These are phyloP conservation scores for Latrodectus elegans DNA, from an alignment of 2,888 invertebrate species.

Conservation along the genomic window DNA sequence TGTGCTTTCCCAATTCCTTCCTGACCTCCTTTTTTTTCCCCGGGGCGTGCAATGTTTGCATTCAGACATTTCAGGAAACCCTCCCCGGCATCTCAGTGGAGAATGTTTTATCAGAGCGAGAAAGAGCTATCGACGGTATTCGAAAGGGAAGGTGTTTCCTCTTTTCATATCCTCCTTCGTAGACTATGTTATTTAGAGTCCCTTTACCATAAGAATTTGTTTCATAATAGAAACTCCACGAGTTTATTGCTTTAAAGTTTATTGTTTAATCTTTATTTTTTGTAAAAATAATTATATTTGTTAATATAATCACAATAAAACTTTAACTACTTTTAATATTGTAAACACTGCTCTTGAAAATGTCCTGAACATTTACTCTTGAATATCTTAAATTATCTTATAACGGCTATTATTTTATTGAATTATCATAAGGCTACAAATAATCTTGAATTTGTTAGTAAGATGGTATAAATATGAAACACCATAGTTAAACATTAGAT, in stretches of 20 bases:
- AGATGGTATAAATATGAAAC: too few species aligned
- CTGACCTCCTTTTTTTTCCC: constrained; percentile 29
- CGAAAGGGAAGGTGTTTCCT: not conserved
- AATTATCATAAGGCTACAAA: too few species aligned
- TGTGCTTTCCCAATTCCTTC: constrained; percentile 50
- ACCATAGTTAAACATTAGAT: too few species aligned
- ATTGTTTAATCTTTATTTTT: too few species aligned
- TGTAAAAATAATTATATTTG: too few species aligned
- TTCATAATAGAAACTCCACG: not conserved
- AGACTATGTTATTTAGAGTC: not conserved
- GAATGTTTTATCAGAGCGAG: constrained; percentile 53
- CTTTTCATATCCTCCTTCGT: not conserved
- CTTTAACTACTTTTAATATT: too few species aligned
- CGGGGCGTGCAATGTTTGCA: constrained; percentile 36
- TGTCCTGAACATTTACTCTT: too few species aligned
- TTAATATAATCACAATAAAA: too few species aligned
- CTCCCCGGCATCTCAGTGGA: not conserved
- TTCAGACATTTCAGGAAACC: constrained; percentile 31
- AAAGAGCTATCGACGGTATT: not conserved
- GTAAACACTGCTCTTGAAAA: too few species aligned
- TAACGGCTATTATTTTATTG: too few species aligned
- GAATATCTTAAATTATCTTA: too few species aligned
- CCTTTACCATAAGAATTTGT: not conserved
- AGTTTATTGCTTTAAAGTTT: not conserved
- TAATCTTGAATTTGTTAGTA: too few species aligned